Evolutionary conservation across 1,140 invertebrate species (phyloP).

Genomic region (Platyscapa corneri): DNA sequence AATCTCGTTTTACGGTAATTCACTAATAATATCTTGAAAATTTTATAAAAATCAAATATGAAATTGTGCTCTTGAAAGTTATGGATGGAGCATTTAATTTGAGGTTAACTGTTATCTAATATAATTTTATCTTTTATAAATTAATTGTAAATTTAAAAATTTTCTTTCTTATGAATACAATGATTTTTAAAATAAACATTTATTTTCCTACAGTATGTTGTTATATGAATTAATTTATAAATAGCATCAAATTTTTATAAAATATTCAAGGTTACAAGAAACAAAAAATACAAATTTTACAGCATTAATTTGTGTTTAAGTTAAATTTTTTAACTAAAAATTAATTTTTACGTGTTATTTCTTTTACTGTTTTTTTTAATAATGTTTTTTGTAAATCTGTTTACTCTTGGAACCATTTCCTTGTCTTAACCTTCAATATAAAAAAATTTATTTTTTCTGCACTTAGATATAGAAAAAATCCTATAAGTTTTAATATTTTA

Average conservation of each 20-base stretch:
- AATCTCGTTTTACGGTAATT: constrained; percentile 60
- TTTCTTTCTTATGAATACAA: not conserved
- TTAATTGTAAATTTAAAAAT: not conserved
- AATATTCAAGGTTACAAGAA: not conserved
- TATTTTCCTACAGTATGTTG: not conserved
- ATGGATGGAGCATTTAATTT: not conserved
- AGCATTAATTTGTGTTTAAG: no score
- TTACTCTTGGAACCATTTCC: no score
- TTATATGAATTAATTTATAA: not conserved
- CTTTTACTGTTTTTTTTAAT: no score
- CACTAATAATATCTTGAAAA: not conserved
- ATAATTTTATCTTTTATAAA: not conserved
- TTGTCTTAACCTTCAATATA: no score
- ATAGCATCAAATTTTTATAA: not conserved
- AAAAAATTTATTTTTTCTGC: no score
- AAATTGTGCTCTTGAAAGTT: not conserved
- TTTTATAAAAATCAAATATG: not conserved
- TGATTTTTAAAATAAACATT: not conserved
- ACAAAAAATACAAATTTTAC: not conserved
- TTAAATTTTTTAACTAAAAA: no score
- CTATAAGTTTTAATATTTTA: not conserved
- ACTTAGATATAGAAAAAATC: not conserved
- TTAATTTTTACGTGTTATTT: no score
- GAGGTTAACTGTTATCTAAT: constrained; percentile 61
- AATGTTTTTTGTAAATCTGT: no score